Base-by-base conservation (phyloP, 2,113 vertebrate species). In the Entomyzon cyanotis region DNA sequence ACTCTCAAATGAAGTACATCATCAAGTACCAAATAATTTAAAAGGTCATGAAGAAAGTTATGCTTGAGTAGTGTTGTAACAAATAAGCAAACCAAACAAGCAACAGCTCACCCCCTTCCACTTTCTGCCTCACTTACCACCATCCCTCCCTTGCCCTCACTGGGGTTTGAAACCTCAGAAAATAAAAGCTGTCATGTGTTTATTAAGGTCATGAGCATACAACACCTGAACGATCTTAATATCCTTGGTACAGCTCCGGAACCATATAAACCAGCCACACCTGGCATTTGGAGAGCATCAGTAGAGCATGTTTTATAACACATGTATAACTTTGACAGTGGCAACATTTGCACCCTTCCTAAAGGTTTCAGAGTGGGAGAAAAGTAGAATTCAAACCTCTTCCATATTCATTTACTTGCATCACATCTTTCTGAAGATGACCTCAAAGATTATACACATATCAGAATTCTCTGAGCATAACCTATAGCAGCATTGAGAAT, bases 21-120 rank as follows among this genome's bases (percentile, higher is more conserved):
- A 89, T 81, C 87, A 87, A 96, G 56, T 49, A 92, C 41, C 93
- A 94, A 92, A 95, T 92, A 71, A 94, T 94, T 84, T 87, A 87
- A 93, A 93, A 97, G 87, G 94, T 94, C 95, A 96, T 19, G 70
- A 88, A 91, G 75, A 63, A 96, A 95, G 85, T 90, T 96, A 94
- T 73, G 75, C 90, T 93, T 73, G 87, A 96, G 80, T 68, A 92
- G 84, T 37, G 14, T 30, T 94, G 78, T 79, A 96, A 94, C 80
- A 91, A 94, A 95, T 58, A 94, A 94, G 77, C 73, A 94, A 96
- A 82, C 24, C 60, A 91, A 96, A 95, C 94, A 94, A 89, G 86
- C 56, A 81, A 82, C 35, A 86, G 50, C 83, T 93, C 88, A 77
- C 39, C 15, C 68, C 15, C 50, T 80, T 92, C 59, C 83, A 75